Evolutionary conservation across 2,888 invertebrate species (phyloP).

Genomic region (Agriopis aurantiaria): DNA sequence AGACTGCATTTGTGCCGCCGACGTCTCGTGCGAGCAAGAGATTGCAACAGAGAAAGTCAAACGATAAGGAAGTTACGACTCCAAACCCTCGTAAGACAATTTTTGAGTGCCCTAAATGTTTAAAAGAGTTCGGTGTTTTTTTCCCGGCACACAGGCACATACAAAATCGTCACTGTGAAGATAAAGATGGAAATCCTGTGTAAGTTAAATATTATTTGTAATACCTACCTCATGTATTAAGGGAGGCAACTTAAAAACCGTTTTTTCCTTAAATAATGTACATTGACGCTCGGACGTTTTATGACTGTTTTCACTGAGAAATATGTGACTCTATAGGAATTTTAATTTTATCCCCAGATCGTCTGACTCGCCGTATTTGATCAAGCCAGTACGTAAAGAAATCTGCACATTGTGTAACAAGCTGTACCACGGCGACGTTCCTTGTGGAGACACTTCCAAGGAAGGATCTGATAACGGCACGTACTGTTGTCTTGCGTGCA

Average conservation of each 20-base stretch:
- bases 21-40: slow-evolving; percentile 34
- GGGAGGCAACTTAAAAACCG: background rate
- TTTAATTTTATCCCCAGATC: slow-evolving; percentile 52
- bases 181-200: slow-evolving; percentile 57
- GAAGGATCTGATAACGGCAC: background rate
- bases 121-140: slow-evolving; percentile 56
- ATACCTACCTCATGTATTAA: slow-evolving; percentile 30
- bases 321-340: background rate
- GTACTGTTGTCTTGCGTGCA: slow-evolving; percentile 61
- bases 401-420: slow-evolving; percentile 53
- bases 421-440: slow-evolving; percentile 34
- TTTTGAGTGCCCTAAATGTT: slow-evolving; percentile 71
- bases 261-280: background rate
- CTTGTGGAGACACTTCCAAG: background rate
- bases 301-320: too few relatives aligned
- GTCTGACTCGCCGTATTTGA: slow-evolving; percentile 50
- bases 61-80: slow-evolving; percentile 8
- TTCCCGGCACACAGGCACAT: slow-evolving; percentile 69
- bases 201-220: slow-evolving; percentile 55
- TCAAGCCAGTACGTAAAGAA: slow-evolving; percentile 63
- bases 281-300: too few relatives aligned
- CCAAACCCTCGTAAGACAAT: slow-evolving; percentile 47
- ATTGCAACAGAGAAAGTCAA: slow-evolving; percentile 25
- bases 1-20: slow-evolving; percentile 28
- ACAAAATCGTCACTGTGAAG: slow-evolving; percentile 64